A percentile compares a stretch with the other conserved stretches of the same genome.
phyloP scores from a whole-genome alignment of 2,113 vertebrate species.

The Melospiza georgiana region DNA sequence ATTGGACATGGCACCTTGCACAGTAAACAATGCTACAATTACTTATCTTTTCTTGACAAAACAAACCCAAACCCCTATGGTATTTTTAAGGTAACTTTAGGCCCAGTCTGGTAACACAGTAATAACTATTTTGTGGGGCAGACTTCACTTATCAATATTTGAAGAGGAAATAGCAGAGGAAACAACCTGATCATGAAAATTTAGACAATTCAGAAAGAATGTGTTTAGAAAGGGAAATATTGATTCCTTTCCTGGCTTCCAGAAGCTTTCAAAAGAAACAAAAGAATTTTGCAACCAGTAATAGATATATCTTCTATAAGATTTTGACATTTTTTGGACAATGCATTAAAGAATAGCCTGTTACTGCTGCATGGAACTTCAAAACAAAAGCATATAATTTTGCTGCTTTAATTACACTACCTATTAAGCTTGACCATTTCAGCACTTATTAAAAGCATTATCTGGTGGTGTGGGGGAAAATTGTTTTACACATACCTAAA shows the following conservation, averaged over 20 bases:
- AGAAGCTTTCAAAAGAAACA: neutral
- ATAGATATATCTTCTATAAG: neutral
- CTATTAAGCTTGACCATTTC: neutral
- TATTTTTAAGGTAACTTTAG: slow-evolving; percentile 10
- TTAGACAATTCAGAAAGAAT: neutral
- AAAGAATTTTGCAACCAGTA: neutral
- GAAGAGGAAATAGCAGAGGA: neutral
- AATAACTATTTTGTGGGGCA: slow-evolving; percentile 11
- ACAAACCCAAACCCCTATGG: neutral
- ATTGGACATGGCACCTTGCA: slow-evolving; percentile 29
- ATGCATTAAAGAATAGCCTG: neutral
- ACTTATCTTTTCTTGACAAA: slow-evolving; percentile 46
- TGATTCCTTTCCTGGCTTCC: neutral
- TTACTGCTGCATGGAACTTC: neutral
- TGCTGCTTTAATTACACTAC: neutral
- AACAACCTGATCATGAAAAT: neutral
- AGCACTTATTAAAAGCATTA: neutral
- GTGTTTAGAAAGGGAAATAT: neutral
- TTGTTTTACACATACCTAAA: neutral
- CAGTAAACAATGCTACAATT: slow-evolving; percentile 41
- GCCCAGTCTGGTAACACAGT: neutral
- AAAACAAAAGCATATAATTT: neutral
- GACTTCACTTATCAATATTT: slow-evolving; percentile 33
- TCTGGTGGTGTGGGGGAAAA: neutral
- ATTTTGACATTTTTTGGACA: neutral